Evolutionary conservation across 2,888 invertebrate species (phyloP).

Genomic region (Heliconius hortense): DNA sequence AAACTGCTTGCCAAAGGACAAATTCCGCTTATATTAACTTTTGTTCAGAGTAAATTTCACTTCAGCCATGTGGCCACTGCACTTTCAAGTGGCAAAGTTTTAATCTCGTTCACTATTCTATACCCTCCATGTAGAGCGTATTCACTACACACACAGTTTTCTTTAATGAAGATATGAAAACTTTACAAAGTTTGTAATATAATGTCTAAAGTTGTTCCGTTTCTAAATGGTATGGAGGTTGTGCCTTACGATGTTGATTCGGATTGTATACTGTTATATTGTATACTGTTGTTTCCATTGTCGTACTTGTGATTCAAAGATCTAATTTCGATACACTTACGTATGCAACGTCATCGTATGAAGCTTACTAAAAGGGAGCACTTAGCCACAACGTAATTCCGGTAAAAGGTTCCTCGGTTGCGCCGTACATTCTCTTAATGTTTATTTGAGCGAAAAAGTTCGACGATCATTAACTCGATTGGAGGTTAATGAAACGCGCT

Average conservation of each 20-base stretch:
- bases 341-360: constrained; percentile 40
- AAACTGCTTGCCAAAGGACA: constrained; percentile 71
- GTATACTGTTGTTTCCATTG: background rate
- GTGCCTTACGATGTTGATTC: background rate
- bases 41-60: constrained; percentile 75
- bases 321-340: constrained; percentile 33
- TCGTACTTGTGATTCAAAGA: constrained; percentile 9
- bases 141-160: constrained; percentile 46
- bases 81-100: constrained; percentile 76
- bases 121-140: constrained; percentile 50
- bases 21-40: constrained; percentile 80
- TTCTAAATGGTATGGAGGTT: constrained; percentile 10
- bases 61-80: constrained; percentile 71
- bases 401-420: constrained; percentile 69
- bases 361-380: constrained; percentile 58
- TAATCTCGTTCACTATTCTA: constrained; percentile 65
- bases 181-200: constrained; percentile 40
- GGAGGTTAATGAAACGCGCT: constrained; percentile 69
- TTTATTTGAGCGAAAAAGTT: constrained; percentile 78
- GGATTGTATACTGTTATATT: background rate
- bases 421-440: constrained; percentile 70
- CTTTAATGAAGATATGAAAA: constrained; percentile 49
- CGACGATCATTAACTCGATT: constrained; percentile 72
- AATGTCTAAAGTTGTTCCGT: constrained; percentile 18
- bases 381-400: constrained; percentile 72